Percentiles rank a stretch among this genome's conserved stretches.
Conservation (phyloP, 1,140 invertebrate genomes). For the Thalassaphorura encarpata region DNA sequence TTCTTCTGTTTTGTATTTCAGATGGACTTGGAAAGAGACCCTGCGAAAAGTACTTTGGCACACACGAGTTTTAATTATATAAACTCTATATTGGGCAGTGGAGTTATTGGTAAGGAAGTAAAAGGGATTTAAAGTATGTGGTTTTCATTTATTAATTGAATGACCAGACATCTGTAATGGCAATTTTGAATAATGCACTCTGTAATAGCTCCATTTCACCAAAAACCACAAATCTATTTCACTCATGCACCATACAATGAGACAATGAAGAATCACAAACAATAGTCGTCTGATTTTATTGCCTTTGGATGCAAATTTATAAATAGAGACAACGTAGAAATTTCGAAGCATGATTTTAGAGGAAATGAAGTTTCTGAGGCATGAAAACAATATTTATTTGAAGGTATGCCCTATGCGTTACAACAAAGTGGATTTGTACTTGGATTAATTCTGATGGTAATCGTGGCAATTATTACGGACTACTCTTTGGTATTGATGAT, state of each 20-base stretch:
- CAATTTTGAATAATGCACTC: background rate
- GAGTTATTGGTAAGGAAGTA: conserved; percentile 85
- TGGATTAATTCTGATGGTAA: conserved; percentile 58
- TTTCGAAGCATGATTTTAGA: no score
- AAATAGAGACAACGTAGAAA: no score
- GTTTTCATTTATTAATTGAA: background rate
- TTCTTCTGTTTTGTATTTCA: no score
- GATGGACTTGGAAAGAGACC: no score
- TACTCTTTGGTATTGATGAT: conserved; percentile 76
- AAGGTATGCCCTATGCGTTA: conserved; percentile 72
- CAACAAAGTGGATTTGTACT: conserved; percentile 69
- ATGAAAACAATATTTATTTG: conserved; percentile 29
- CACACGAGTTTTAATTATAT: conserved; percentile 84
- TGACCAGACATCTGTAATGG: background rate
- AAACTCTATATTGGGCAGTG: conserved; percentile 84
- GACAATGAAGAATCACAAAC: no score
- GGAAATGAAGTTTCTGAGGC: background rate
- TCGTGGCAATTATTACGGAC: conserved; percentile 69
- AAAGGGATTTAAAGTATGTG: background rate
- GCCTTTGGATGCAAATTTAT: no score
- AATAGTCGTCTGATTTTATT: no score
- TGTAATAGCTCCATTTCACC: background rate
- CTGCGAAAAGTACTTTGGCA: conserved; percentile 47
- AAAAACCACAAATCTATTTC: no score
- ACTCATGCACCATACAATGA: no score